Evolutionary conservation across 2,888 invertebrate genomes (phyloP).

Genomic region (Eudasyphora cyanicolor): DNA sequence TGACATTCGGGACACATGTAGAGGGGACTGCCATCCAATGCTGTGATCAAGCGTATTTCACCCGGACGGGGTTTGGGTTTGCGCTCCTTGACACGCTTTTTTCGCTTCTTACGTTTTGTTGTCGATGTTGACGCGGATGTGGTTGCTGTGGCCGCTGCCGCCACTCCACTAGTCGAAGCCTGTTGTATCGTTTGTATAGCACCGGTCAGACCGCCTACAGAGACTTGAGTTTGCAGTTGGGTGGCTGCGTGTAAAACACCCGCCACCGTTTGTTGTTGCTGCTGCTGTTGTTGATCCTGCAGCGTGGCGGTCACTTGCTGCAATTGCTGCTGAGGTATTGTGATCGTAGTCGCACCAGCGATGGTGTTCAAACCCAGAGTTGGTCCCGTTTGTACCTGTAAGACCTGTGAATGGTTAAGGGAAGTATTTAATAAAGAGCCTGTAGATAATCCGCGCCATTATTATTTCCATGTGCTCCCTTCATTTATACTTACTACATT

Average conservation of each 20-base stretch:
- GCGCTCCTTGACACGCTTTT: constrained; percentile 86
- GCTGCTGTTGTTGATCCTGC: constrained; percentile 70
- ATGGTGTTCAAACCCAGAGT: constrained; percentile 76
- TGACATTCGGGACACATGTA: constrained; percentile 94
- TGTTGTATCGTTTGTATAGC: constrained; percentile 80
- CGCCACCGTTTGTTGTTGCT: constrained; percentile 67
- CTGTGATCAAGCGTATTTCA: constrained; percentile 89
- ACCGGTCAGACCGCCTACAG: constrained; percentile 41
- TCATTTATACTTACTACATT: constrained; percentile 77
- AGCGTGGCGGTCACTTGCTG: constrained; percentile 70
- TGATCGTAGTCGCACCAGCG: constrained; percentile 75
- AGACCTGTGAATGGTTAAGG: constrained; percentile 69
- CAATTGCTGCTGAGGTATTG: constrained; percentile 79
- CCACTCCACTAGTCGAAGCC: constrained; percentile 39
- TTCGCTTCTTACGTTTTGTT: constrained; percentile 89
- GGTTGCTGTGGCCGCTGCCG: constrained; percentile 44
- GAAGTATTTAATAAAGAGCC: constrained; percentile 2
- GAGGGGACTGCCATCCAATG: constrained; percentile 89
- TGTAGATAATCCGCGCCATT: neutral
- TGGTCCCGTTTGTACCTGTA: constrained; percentile 79
- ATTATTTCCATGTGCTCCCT: too few species aligned
- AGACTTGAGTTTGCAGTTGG: constrained; percentile 83
- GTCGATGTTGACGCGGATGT: constrained; percentile 66
- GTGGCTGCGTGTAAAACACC: constrained; percentile 69
- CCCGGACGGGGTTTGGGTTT: constrained; percentile 91